Evolutionary conservation across 2,888 invertebrate species (phyloP), one percentile per base, ranked within the genome.

Genomic region (Cryptocephalus moraei): DNA sequence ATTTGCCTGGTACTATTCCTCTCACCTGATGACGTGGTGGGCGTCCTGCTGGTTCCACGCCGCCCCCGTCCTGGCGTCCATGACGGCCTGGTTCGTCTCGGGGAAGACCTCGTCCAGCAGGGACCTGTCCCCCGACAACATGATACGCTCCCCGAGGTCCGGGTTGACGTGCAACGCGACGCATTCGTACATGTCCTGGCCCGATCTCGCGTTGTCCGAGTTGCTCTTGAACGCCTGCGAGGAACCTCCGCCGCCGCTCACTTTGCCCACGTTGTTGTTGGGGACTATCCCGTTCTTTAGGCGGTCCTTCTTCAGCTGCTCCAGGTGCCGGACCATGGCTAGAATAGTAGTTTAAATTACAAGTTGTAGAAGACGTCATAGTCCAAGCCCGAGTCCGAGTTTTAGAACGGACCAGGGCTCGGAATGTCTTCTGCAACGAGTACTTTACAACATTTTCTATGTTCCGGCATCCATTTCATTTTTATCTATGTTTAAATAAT

Each of bases 11-110:
- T 22, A n/a, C n/a, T n/a, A n/a, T 22, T 22, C 6, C 22, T 22
- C 22, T 22, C 89, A 91, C 50, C 91, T 76, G 56, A 90, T 88
- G 33, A 90, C 86, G 72, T 86, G 86, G 45, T 85, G 80, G 53
- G 84, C 80, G 70, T 89, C 90, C 64, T 86, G 83, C 62, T 86
- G 87, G 55, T 69, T 70, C 86, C 88, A 90, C 41, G 86, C 80
- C 39, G 85, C 84, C 14, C 86, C 84, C 32, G 84, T 83, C 49
- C 88, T 76, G 36, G 85, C 81, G 67, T 89, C 87, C 75, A 88
- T 81, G 49, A 86, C 76, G 1, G 87, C 86, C 62, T 88, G 84
- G 56, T 81, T 83, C 52, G 86, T 87, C 65, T 84, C 84, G 33
- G 82, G 84, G 63, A 83, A 84, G 22, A 83, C 79, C 66, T 88